Evolutionary conservation across 2,797 vertebrate species (phyloP).

Genomic region (Melanotaenia boesemani): DNA sequence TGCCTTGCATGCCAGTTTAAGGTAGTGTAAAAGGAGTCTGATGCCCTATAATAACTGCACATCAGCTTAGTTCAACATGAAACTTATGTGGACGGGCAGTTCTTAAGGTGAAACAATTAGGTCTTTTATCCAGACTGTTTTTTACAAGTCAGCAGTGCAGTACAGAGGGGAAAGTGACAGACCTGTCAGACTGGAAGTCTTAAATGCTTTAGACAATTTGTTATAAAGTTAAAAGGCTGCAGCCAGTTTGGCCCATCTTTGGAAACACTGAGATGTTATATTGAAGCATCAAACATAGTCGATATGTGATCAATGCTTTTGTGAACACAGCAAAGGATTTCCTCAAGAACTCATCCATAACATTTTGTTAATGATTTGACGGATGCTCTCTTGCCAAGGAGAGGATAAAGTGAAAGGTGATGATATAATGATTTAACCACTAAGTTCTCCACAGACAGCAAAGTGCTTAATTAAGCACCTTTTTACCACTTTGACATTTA

Average conservation of each 20-base stretch:
- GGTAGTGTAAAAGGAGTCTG: neutral
- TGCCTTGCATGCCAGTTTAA: neutral
- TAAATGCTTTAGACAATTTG: constrained; percentile 25
- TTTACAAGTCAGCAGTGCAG: neutral
- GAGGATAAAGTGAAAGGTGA: constrained; percentile 48
- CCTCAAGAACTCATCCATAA: constrained; percentile 60
- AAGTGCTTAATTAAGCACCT: constrained; percentile 56
- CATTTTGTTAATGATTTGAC: constrained; percentile 58
- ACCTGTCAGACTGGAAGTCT: constrained; percentile 4
- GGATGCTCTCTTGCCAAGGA: constrained; percentile 22
- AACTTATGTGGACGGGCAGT: neutral
- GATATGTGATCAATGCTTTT: constrained; percentile 55
- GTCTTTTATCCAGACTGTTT: neutral
- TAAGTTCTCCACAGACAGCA: constrained; percentile 29
- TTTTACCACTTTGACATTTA: constrained; percentile 59
- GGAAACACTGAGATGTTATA: too few relatives aligned
- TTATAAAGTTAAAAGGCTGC: constrained; percentile 36
- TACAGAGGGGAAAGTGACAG: constrained; percentile 14
- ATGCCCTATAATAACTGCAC: neutral
- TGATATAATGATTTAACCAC: constrained; percentile 49
- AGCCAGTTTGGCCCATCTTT: constrained; percentile 7
- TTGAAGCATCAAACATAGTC: too few relatives aligned
- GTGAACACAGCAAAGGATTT: constrained; percentile 36
- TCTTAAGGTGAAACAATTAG: neutral
- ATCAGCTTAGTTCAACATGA: neutral